These are phyloP conservation scores for Rafetus swinhoei DNA, from an alignment of 2,113 vertebrate genomes.

Conservation along the genomic window DNA sequence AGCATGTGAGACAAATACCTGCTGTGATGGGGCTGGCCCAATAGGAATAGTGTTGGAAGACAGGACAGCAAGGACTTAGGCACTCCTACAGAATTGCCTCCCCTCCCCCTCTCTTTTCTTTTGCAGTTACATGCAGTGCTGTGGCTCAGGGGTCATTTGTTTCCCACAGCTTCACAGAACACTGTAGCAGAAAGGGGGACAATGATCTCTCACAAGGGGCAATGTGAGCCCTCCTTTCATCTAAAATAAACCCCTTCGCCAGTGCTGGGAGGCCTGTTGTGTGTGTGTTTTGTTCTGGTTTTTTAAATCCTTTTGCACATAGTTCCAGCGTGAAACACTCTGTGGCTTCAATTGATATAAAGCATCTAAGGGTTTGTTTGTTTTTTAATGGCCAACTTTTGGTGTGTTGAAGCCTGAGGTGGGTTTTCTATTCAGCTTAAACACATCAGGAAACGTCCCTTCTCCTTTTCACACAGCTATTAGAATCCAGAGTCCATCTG, in stretches of 20 bases:
- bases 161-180: conserved; percentile 85
- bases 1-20: conserved; percentile 11
- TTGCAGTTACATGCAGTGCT: conserved; percentile 70
- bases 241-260: conserved; percentile 82
- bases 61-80: not conserved
- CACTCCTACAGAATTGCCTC: conserved; percentile 41
- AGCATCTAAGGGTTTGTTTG: conserved; percentile 50
- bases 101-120: conserved; percentile 71
- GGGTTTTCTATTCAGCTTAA: conserved; percentile 63
- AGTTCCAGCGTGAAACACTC: conserved; percentile 70
- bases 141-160: conserved; percentile 84
- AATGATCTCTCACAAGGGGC: conserved; percentile 79
- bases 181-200: conserved; percentile 79
- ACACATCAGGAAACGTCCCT: conserved; percentile 43
- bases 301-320: conserved; percentile 60
- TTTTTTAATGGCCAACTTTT: conserved; percentile 47
- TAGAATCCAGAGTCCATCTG: conserved; percentile 40
- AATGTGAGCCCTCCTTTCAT: conserved; percentile 80
- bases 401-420: conserved; percentile 57
- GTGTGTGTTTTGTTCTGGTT: conserved; percentile 57
- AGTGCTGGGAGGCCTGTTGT: conserved; percentile 69
- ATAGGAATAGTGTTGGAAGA: conserved; percentile 30
- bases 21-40: conserved; percentile 10
- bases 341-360: conserved; percentile 67
- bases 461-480: conserved; percentile 42